A percentile compares a stretch with the other conserved stretches of the same genome.
Conservation (phyloP, 2,113 vertebrate genomes). For the Clarias magur region DNA sequence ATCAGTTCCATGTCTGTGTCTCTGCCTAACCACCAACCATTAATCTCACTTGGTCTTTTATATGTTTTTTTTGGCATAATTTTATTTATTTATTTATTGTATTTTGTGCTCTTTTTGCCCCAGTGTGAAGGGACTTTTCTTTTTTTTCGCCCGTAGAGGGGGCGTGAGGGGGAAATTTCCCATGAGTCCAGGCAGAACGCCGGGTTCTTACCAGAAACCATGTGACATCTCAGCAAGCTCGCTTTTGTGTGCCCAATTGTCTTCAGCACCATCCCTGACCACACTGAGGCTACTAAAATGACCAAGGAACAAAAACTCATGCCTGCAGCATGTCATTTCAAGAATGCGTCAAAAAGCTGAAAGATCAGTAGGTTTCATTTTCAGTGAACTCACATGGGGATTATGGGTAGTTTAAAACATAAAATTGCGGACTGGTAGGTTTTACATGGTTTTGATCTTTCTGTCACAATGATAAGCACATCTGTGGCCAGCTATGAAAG, state of each 20-base stretch:
- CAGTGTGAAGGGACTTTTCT: background rate
- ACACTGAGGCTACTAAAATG: background rate
- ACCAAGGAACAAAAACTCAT: background rate
- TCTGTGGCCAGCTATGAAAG: background rate
- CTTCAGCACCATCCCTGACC: background rate
- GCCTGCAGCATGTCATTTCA: background rate
- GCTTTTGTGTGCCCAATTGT: background rate
- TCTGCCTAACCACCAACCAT: background rate
- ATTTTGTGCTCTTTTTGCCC: background rate
- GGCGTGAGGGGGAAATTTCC: constrained; percentile 7
- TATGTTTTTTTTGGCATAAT: background rate
- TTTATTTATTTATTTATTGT: background rate
- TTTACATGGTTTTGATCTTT: background rate
- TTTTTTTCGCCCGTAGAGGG: background rate
- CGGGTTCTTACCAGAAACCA: constrained; percentile 50
- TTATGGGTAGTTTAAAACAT: no score
- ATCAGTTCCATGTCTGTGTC: background rate
- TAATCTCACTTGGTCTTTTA: background rate
- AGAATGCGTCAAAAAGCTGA: background rate
- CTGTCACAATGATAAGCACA: background rate
- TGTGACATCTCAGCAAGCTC: constrained; percentile 28
- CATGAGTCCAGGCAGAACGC: constrained; percentile 45
- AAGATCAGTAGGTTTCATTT: background rate
- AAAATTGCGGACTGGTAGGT: background rate
- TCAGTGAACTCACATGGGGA: background rate